These are phyloP conservation scores for Alligator mississippiensis DNA, from an alignment of 2,113 vertebrate genomes.

Conservation along the genomic window DNA sequence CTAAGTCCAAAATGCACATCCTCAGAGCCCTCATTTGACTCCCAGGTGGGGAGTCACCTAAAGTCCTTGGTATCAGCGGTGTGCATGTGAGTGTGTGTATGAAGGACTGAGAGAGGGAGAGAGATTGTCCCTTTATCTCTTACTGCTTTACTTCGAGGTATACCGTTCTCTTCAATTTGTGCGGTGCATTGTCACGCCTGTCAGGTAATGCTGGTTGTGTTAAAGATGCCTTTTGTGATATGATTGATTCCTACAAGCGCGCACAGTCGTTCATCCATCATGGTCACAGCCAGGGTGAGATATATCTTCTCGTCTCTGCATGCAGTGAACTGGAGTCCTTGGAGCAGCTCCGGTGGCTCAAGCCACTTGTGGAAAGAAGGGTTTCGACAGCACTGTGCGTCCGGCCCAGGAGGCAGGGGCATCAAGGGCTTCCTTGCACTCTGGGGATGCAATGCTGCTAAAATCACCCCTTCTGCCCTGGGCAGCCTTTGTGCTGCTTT, in stretches of 20 bases:
- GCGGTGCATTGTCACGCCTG: accelerated
- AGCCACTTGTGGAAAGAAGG: neutral
- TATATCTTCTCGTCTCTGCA: neutral
- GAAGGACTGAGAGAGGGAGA: neutral
- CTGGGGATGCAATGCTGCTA: neutral
- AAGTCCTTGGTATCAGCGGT: neutral
- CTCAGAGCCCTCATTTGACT: too few species aligned
- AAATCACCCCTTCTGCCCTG: neutral
- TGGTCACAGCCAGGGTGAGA: neutral
- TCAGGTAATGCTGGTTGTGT: neutral
- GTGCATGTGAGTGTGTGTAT: accelerated
- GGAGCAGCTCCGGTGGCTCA: neutral
- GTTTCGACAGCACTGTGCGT: neutral
- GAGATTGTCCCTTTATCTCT: neutral
- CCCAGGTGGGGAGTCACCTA: too few species aligned
- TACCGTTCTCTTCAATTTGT: accelerated
- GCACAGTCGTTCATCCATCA: accelerated
- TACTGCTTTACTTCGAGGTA: neutral
- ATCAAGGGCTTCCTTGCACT: neutral
- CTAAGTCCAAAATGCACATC: too few species aligned
- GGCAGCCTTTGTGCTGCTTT: neutral
- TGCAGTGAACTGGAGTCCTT: neutral
- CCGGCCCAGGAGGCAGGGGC: accelerated
- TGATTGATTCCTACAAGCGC: neutral
- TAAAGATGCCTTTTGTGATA: neutral